phyloP scores from a whole-genome alignment of 2,797 vertebrate genomes.

The Monodelphis domestica region DNA sequence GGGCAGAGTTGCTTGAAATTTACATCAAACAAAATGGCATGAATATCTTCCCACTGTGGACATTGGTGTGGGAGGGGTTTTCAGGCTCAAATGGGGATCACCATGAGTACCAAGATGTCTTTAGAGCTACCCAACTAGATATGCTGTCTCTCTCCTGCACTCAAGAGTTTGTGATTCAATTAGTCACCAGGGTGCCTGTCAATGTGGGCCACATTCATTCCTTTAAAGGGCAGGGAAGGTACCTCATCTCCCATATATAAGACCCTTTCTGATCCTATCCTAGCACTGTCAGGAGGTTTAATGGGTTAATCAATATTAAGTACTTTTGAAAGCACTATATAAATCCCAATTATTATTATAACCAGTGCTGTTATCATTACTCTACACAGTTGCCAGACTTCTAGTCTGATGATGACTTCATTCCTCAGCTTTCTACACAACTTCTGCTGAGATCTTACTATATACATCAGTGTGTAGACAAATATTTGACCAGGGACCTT shows the following conservation, averaged over 20 bases:
- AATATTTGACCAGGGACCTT: background rate
- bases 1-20: slow-evolving; percentile 40
- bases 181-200: background rate
- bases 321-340: background rate
- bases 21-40: slow-evolving; percentile 59
- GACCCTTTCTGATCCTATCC: background rate
- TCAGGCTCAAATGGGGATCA: slow-evolving; percentile 14
- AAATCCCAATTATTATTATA: background rate
- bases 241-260: background rate
- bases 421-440: background rate
- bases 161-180: background rate
- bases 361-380: background rate
- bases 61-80: slow-evolving; percentile 32
- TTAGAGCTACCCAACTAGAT: background rate
- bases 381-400: background rate
- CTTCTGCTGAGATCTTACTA: background rate
- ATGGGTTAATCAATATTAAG: background rate
- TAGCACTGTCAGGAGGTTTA: background rate
- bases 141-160: background rate
- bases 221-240: background rate
- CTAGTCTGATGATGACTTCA: background rate
- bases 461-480: background rate
- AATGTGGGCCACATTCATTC: background rate
- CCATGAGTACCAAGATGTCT: background rate
- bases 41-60: slow-evolving; percentile 7